Evolutionary conservation across 2,888 invertebrate genomes (phyloP).

Genomic region (Leptarthrus brevirostris): DNA sequence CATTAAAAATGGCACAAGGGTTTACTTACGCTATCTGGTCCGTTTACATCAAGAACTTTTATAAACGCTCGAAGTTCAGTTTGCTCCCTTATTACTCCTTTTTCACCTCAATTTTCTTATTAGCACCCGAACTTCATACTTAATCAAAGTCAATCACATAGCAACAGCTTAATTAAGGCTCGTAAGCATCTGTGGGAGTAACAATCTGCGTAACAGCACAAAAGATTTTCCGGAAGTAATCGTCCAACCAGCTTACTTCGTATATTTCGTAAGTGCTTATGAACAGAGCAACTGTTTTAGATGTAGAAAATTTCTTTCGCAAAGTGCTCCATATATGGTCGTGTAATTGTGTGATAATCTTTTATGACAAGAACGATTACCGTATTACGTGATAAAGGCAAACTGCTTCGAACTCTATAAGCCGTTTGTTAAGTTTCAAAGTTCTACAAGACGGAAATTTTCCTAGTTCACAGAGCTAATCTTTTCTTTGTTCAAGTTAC

Average conservation of each 20-base stretch:
- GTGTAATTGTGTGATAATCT: constrained; percentile 19
- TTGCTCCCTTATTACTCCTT: not conserved
- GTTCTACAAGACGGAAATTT: not conserved
- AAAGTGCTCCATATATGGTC: not conserved
- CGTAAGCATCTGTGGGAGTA: not conserved
- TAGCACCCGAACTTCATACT: not conserved
- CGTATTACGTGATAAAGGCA: not conserved
- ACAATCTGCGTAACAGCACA: not conserved
- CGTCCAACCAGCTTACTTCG: not conserved
- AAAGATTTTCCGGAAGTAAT: not conserved
- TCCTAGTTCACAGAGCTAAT: not conserved
- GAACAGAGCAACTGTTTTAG: not conserved
- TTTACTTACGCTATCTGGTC: not conserved
- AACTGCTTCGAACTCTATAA: not conserved
- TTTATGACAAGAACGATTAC: not conserved
- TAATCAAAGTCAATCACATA: constrained; percentile 28
- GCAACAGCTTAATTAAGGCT: not conserved
- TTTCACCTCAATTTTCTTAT: not conserved
- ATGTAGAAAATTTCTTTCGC: not conserved
- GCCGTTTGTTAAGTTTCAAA: not conserved
- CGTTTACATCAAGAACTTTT: not conserved
- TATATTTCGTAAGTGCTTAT: not conserved
- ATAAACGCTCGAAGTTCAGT: not conserved
- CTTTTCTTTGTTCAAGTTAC: not conserved
- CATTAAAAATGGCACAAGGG: not conserved